Conservation (phyloP, 2,888 invertebrate genomes). For the Spilarctia lutea region DNA sequence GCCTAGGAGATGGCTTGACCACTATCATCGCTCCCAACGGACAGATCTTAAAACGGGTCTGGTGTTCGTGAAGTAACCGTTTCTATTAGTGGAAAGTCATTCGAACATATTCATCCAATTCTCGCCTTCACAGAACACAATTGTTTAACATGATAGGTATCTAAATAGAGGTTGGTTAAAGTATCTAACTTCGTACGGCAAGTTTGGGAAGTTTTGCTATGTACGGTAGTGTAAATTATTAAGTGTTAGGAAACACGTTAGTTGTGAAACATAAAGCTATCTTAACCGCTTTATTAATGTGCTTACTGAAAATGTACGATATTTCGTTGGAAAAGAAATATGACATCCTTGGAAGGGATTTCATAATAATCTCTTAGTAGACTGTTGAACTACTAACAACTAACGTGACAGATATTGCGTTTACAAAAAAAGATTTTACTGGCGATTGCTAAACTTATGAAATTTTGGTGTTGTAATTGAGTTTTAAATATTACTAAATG, state of each 20-base stretch:
- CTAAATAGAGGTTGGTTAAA: neutral
- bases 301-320: neutral
- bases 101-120: neutral
- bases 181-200: neutral
- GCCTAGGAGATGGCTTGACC: neutral
- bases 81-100: neutral
- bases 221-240: neutral
- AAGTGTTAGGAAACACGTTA: neutral
- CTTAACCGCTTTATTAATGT: neutral
- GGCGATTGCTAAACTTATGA: neutral
- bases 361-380: neutral
- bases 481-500: neutral
- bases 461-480: neutral
- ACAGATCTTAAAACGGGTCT: neutral
- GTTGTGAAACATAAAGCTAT: neutral
- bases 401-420: neutral
- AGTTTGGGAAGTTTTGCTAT: neutral
- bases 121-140: neutral
- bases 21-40: neutral
- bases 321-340: neutral
- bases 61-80: neutral
- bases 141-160: neutral
- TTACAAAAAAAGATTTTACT: neutral
- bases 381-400: neutral
- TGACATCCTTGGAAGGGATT: neutral